phyloP scores from a whole-genome alignment of 2,888 invertebrate genomes.

The Sarcophaga carnaria region DNA sequence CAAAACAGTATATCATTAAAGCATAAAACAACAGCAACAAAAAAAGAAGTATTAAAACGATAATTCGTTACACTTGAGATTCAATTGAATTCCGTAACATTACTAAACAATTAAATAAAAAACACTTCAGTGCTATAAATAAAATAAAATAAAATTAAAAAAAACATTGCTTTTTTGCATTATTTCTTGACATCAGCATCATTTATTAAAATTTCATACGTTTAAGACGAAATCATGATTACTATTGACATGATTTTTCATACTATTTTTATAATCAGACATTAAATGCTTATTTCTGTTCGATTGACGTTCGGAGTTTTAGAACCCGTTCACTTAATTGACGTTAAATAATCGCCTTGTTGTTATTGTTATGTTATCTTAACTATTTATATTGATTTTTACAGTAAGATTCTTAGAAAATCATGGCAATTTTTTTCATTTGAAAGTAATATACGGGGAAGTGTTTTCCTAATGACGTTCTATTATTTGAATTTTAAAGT shows the following conservation, averaged over 20 bases:
- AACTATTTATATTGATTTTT: constrained; percentile 33
- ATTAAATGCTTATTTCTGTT: constrained; percentile 27
- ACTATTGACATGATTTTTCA: constrained; percentile 17
- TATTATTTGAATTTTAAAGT: not conserved
- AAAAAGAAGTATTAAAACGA: not conserved
- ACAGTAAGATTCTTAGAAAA: constrained; percentile 41
- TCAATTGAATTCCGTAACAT: constrained; percentile 6
- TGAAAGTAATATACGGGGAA: constrained; percentile 32
- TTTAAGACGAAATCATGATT: not conserved
- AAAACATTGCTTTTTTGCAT: not conserved
- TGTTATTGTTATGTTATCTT: constrained; percentile 1
- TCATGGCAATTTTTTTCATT: constrained; percentile 39
- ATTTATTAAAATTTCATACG: not conserved
- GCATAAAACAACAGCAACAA: not conserved
- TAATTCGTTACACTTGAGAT: constrained; percentile 31
- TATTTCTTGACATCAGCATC: not conserved
- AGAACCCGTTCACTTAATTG: constrained; percentile 13
- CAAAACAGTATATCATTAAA: not conserved
- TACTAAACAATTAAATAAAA: constrained; percentile 16
- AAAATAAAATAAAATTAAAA: not conserved
- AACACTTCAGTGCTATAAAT: constrained; percentile 13
- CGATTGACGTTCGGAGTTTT: not conserved
- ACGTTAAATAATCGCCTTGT: not conserved
- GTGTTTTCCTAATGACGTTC: constrained; percentile 8
- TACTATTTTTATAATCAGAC: constrained; percentile 30